Evolutionary conservation across 2,888 invertebrate genomes (phyloP).

Genomic region (Lithophane ornitopus): DNA sequence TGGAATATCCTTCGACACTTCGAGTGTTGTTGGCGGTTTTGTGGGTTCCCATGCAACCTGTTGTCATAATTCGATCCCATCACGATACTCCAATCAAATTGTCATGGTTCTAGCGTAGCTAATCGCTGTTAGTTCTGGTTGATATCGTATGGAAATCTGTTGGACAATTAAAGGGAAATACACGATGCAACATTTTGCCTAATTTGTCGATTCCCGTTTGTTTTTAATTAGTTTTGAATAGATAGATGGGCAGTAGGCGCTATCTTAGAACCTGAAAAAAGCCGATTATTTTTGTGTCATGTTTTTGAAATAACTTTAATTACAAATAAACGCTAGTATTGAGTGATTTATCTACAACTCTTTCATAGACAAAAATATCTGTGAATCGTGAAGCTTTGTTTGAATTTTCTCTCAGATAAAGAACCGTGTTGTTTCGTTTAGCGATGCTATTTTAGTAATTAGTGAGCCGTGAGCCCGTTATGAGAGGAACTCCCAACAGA

Average conservation of each 20-base stretch:
- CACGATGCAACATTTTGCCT: neutral
- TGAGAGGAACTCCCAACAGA: constrained; percentile 34
- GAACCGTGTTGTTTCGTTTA: constrained; percentile 41
- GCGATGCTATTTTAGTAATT: constrained; percentile 53
- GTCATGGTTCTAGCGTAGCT: constrained; percentile 42
- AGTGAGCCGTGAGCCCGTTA: constrained; percentile 32
- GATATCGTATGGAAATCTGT: constrained; percentile 29
- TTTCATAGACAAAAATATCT: neutral
- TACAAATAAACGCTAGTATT: neutral
- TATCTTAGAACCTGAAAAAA: neutral
- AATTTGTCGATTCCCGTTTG: neutral
- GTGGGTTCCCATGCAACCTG: constrained; percentile 43
- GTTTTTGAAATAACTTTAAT: neutral
- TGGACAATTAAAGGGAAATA: constrained; percentile 39
- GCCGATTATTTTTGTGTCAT: neutral
- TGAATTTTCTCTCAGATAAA: constrained; percentile 34
- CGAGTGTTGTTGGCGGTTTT: constrained; percentile 5
- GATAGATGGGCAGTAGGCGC: too few species aligned
- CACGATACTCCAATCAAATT: constrained; percentile 48
- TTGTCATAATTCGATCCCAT: constrained; percentile 44
- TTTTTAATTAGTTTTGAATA: neutral
- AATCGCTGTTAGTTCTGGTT: constrained; percentile 44
- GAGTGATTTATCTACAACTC: neutral
- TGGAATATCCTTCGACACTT: neutral
- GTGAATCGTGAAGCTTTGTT: constrained; percentile 12